Percentiles rank a stretch among this genome's conserved stretches.
Evolutionary conservation across 2,797 vertebrate genomes (phyloP).

Genomic region (Premnoplex brunnescens): DNA sequence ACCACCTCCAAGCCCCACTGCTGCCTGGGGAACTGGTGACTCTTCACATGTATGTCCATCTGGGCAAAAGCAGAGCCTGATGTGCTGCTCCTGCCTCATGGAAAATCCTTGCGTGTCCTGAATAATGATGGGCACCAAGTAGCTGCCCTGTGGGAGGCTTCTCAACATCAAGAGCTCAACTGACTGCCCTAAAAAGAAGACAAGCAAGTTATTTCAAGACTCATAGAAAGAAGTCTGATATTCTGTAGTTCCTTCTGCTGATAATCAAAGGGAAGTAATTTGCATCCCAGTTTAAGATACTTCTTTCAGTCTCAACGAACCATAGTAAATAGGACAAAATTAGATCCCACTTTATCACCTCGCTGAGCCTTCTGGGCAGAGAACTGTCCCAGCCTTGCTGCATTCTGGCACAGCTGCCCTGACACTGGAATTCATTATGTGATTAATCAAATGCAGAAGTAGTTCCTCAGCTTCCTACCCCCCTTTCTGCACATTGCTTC

Average conservation of each 20-base stretch:
- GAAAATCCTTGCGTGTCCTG: constrained; percentile 77
- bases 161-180: constrained; percentile 68
- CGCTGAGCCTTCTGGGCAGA: background rate
- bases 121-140: constrained; percentile 78
- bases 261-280: background rate
- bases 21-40: background rate
- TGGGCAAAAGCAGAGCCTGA: constrained; percentile 78
- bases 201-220: background rate
- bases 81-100: constrained; percentile 37
- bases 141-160: constrained; percentile 74
- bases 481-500: background rate
- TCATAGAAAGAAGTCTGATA: background rate
- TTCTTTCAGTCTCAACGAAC: background rate
- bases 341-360: background rate
- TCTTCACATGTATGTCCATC: background rate
- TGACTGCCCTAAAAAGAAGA: background rate
- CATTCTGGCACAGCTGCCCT: background rate
- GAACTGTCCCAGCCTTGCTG: background rate
- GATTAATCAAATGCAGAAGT: background rate
- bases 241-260: background rate
- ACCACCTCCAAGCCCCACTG: background rate
- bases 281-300: background rate
- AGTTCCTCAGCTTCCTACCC: background rate
- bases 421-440: background rate
- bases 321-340: background rate